Base-by-base conservation (phyloP, 1,140 invertebrate species). In the Dermatophagoides farinae region DNA sequence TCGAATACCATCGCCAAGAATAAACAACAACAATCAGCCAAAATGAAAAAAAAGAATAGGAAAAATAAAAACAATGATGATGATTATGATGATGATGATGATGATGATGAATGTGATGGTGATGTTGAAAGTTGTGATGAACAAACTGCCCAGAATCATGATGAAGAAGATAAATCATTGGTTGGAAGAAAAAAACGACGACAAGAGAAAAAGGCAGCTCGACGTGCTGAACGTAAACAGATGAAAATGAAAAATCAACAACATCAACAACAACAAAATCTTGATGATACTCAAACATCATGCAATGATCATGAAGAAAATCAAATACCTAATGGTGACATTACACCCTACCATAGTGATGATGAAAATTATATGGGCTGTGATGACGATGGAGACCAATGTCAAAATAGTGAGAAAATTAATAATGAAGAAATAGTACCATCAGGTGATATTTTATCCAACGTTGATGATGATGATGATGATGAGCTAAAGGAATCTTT, bases 161-260 rank as follows among this genome's bases (percentile, higher is more conserved):
- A 50, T 20, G 6, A 12, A 4, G 47, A 11, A 4, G 20, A n/a
- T 50, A 14, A 16, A 18, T 23, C 43, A 38, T 31, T 50, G 44
- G 61, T 18, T 39, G 41, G 39, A 38, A 5, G 62, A 39, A 38
- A 49, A 62, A 12, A 41, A 16, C 8, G 25, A 22, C 49, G 61
- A n/a, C 9, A n/a, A 22, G 18, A 55, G 41, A 57, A 62, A 54
- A 55, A 64, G 41, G 51, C 51, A 51, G 51, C 49, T 20, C 22
- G 43, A 52, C 51, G 62, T n/a, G 38, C 14, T 12, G 23, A 14
- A 14, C 53, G 53, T 20, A n/a, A 14, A 23, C 10, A 41, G 25
- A 44, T 14, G 2, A 39, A 25, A 11, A 5, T 25, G 12, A 25
- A 53, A 53, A 18, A 38, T 18, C 46, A 57, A 61, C 23, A 61